Conservation (phyloP, 2,797 vertebrate genomes). For the Macropodus opercularis region DNA sequence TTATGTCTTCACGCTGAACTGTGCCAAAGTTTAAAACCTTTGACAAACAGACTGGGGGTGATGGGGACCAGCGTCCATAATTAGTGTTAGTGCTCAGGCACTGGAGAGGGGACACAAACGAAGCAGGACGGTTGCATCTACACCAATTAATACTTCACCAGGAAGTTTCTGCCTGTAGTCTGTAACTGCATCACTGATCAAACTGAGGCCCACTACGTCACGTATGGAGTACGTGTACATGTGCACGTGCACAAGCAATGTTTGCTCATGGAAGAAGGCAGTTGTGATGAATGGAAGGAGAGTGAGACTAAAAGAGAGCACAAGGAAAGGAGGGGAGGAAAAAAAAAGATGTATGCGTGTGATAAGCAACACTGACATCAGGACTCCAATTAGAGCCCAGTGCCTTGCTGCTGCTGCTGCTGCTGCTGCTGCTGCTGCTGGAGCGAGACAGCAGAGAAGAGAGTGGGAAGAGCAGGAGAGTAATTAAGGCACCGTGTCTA, state of each 20-base stretch:
- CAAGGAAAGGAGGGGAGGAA: slow-evolving; percentile 10
- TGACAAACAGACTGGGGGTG: slow-evolving; percentile 4
- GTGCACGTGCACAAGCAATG: not conserved
- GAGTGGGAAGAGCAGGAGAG: slow-evolving; percentile 38
- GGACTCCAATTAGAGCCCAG: slow-evolving; percentile 76
- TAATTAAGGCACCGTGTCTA: slow-evolving; percentile 56
- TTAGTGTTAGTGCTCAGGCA: slow-evolving; percentile 27
- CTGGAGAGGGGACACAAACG: slow-evolving; percentile 2
- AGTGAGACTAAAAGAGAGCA: slow-evolving; percentile 23
- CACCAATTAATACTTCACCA: slow-evolving; percentile 59
- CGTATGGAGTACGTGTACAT: not conserved
- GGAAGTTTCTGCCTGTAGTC: slow-evolving; percentile 26
- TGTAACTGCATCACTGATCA: slow-evolving; percentile 49
- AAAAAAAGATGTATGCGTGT: slow-evolving; percentile 51
- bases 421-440: slow-evolving; percentile 21
- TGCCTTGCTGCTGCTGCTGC: slow-evolving; percentile 25
- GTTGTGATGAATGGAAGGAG: slow-evolving; percentile 46
- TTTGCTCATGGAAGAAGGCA: slow-evolving; percentile 24
- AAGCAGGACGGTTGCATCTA: slow-evolving; percentile 31
- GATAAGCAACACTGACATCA: slow-evolving; percentile 71
- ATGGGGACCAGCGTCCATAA: slow-evolving; percentile 28
- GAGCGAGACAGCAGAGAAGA: slow-evolving; percentile 33
- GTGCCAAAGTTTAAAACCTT: slow-evolving; percentile 5
- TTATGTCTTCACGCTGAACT: slow-evolving; percentile 12
- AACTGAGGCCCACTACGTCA: no score